Evolutionary conservation across 2,797 vertebrate species (phyloP).

Genomic region (Sarcophilus harrisii): DNA sequence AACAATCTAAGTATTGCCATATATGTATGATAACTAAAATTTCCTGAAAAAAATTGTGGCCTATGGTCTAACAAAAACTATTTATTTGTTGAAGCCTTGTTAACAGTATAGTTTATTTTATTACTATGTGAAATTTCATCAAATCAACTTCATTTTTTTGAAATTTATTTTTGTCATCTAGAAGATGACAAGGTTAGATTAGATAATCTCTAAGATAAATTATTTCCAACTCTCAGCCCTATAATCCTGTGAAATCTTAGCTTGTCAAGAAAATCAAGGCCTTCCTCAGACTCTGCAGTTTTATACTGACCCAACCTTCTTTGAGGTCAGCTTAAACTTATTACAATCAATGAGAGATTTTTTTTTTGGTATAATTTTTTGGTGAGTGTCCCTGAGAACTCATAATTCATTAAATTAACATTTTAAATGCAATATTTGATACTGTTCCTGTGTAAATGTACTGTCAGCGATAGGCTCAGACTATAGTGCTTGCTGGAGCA

Average conservation of each 20-base stretch:
- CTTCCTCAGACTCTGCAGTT: neutral
- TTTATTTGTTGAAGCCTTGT: neutral
- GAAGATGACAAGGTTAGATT: neutral
- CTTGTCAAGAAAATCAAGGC: neutral
- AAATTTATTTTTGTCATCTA: neutral
- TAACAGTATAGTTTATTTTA: neutral
- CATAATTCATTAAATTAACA: neutral
- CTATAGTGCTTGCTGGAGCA: neutral
- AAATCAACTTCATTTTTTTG: neutral
- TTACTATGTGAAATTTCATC: neutral
- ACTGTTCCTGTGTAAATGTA: neutral
- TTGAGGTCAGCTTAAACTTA: neutral
- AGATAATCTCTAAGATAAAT: neutral
- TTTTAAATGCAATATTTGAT: neutral
- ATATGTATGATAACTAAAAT: neutral
- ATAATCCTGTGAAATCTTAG: neutral
- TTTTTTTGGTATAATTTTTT: neutral
- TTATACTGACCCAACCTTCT: neutral
- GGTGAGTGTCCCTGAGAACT: slow-evolving; percentile 3
- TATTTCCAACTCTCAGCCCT: neutral
- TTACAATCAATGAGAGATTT: neutral
- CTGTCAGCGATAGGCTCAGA: neutral
- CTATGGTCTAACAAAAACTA: neutral
- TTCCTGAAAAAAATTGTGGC: neutral
- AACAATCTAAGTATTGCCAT: neutral